Percentiles rank a stretch among this genome's conserved stretches.
Conservation (phyloP, 2,113 vertebrate species). For the human (Homo sapiens) region DNA sequence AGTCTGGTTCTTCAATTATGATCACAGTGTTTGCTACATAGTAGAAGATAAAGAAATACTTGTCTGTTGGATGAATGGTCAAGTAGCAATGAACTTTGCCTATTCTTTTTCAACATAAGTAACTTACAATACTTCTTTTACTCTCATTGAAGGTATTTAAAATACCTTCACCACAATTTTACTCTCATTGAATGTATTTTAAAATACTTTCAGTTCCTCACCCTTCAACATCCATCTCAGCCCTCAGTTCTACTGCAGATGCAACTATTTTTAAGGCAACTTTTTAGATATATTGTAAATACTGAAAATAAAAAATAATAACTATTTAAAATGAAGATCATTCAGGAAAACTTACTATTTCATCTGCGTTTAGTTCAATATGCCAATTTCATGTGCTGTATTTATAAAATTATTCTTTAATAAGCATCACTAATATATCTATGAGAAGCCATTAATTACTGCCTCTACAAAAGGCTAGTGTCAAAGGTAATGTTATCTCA, state of each 20-base stretch:
- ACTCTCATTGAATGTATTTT: too few species aligned
- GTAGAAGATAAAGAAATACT: background rate
- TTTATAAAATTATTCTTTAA: background rate
- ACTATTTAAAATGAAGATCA: background rate
- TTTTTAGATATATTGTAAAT: background rate
- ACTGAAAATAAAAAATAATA: background rate
- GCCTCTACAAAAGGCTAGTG: background rate
- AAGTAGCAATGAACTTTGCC: background rate
- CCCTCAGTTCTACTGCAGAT: background rate
- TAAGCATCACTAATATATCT: background rate
- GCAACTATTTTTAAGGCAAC: background rate
- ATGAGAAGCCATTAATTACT: background rate
- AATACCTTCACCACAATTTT: too few species aligned
- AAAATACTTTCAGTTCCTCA: background rate
- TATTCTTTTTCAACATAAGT: background rate
- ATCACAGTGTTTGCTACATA: background rate
- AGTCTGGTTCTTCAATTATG: background rate
- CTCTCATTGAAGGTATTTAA: too few species aligned
- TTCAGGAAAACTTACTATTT: background rate
- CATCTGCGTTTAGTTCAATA: background rate
- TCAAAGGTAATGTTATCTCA: background rate
- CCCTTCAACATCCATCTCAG: background rate
- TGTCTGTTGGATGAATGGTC: background rate
- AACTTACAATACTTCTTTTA: background rate
- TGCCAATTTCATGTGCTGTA: background rate